A percentile compares a stretch with the other conserved stretches of the same genome.
Conservation (phyloP, 2,797 vertebrate species). For the Knipowitschia caucasica region DNA sequence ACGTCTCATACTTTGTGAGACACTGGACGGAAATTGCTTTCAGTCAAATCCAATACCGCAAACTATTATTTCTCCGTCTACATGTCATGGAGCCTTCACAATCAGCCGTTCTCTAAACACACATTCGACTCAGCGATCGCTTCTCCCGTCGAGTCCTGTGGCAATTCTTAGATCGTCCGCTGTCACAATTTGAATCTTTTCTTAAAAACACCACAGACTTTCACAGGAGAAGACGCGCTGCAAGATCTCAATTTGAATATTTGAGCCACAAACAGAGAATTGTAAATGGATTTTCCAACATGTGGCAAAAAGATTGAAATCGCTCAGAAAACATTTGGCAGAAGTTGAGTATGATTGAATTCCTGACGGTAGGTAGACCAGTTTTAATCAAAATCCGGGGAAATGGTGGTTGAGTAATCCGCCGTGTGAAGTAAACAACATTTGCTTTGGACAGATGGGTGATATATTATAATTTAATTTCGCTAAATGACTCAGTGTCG, state of each 20-base stretch:
- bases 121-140: slow-evolving; percentile 28
- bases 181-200: slow-evolving; percentile 39
- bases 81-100: slow-evolving; percentile 6
- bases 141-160: slow-evolving; percentile 31
- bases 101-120: slow-evolving; percentile 22
- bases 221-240: slow-evolving; percentile 21
- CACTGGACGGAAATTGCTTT: neutral
- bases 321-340: slow-evolving; percentile 11
- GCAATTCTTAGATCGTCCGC: slow-evolving; percentile 38
- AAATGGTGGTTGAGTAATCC: slow-evolving; percentile 27
- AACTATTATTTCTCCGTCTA: neutral
- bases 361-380: slow-evolving; percentile 15
- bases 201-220: slow-evolving; percentile 22
- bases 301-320: slow-evolving; percentile 18
- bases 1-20: neutral
- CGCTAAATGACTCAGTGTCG: slow-evolving; percentile 27
- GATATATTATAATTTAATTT: slow-evolving; percentile 36
- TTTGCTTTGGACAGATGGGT: slow-evolving; percentile 28
- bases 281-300: slow-evolving; percentile 25
- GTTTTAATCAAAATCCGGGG: slow-evolving; percentile 23
- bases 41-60: neutral
- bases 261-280: slow-evolving; percentile 27
- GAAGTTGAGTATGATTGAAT: slow-evolving; percentile 26
- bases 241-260: slow-evolving; percentile 39
- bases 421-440: slow-evolving; percentile 37